Percentiles rank a stretch among this genome's conserved stretches.
phyloP scores from a whole-genome alignment of 30 jellyfish, hydroid and myxozoan genomes.

The Pelagia noctiluca region DNA sequence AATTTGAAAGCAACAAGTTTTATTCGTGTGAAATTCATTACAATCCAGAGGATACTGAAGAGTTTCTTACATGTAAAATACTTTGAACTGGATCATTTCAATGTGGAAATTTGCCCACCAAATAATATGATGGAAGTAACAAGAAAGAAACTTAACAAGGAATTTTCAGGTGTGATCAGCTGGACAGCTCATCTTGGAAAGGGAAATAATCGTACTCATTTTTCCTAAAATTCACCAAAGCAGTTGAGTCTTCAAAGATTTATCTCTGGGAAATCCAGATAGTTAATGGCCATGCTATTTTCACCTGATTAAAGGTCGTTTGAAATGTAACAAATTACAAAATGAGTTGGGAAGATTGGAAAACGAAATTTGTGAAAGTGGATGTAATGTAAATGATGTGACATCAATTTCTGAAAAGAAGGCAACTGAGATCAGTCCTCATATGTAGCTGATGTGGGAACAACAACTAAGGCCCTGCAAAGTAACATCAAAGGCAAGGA shows the following conservation, averaged over 20 bases:
- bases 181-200: background rate
- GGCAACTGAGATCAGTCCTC: slow-evolving; percentile 32
- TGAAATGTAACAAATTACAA: slow-evolving; percentile 16
- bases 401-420: slow-evolving; percentile 4
- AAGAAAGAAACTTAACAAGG: slow-evolving; percentile 25
- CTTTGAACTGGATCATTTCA: slow-evolving; percentile 60
- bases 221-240: slow-evolving; percentile 29
- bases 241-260: slow-evolving; percentile 32
- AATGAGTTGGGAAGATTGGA: slow-evolving; percentile 5
- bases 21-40: slow-evolving; percentile 47
- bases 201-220: slow-evolving; percentile 31
- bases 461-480: slow-evolving; percentile 52
- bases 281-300: slow-evolving; percentile 22
- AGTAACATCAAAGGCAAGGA: slow-evolving; percentile 34
- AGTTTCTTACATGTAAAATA: slow-evolving; percentile 44
- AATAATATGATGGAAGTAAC: slow-evolving; percentile 25
- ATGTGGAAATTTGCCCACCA: slow-evolving; percentile 48
- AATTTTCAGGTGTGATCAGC: slow-evolving; percentile 26
- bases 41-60: slow-evolving; percentile 49
- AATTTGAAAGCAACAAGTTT: slow-evolving; percentile 38
- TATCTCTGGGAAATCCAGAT: background rate
- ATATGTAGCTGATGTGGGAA: slow-evolving; percentile 60
- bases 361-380: slow-evolving; percentile 5
- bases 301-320: slow-evolving; percentile 11
- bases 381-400: slow-evolving; percentile 10